A percentile compares a stretch with the other conserved stretches of the same genome.
Evolutionary conservation across 2,113 vertebrate genomes (phyloP).

Genomic region (Leucopsar rothschildi): DNA sequence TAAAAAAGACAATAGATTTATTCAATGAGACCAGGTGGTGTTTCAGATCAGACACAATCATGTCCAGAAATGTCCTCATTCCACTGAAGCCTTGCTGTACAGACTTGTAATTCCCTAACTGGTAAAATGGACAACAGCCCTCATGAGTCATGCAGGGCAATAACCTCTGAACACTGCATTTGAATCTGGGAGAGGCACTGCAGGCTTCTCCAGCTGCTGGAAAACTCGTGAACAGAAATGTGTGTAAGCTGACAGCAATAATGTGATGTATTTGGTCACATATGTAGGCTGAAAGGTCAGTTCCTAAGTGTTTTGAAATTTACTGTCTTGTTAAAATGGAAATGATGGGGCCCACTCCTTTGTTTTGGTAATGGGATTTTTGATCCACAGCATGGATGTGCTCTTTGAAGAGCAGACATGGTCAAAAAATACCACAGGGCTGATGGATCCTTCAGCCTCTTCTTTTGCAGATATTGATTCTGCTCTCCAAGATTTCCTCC

Average conservation of each 20-base stretch:
- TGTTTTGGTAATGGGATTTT: neutral
- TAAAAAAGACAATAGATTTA: conserved; percentile 23
- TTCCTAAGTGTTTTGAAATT: neutral
- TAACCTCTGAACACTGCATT: neutral
- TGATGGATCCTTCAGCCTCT: neutral
- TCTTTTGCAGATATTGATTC: neutral
- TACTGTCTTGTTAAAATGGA: neutral
- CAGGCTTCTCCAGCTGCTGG: neutral
- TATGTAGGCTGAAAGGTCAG: neutral
- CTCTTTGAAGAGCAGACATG: neutral
- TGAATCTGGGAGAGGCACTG: neutral
- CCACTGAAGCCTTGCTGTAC: neutral
- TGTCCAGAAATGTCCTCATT: neutral
- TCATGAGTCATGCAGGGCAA: neutral
- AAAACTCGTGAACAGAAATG: neutral
- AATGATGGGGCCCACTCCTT: neutral
- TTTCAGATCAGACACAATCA: neutral
- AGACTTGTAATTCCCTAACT: neutral
- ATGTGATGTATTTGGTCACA: neutral
- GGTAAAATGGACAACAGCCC: neutral
- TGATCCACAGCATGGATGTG: neutral
- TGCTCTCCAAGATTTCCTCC: neutral
- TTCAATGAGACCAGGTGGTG: neutral
- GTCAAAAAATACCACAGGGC: neutral
- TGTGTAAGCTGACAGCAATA: neutral